Base-by-base conservation (phyloP, 2,797 vertebrate species). In the Poecilia picta region DNA sequence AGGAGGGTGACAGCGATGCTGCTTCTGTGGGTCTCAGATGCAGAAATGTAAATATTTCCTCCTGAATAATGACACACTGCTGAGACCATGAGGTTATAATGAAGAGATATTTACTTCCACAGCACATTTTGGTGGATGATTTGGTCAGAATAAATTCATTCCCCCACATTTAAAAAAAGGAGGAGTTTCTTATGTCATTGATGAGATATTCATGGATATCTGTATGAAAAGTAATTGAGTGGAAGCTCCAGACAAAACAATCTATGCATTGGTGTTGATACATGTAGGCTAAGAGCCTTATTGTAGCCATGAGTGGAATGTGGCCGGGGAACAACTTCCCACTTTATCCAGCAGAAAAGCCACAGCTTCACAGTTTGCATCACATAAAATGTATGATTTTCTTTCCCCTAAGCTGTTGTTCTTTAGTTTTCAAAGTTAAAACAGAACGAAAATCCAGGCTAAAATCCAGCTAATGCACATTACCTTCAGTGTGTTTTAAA, bases 391-490 rank as follows among this genome's bases (percentile, higher is more conserved):
- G 12, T 31, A 59, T 59, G 5, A 31, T 31, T 59, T 13, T 15
- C n/a, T 59, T 5, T 1, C 55, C 28, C n/a, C n/a, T 59, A 31
- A 59, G 12, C 12, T 31, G 55, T 31, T 2, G 4, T 59, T 31
- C 55, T 59, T 31, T 59, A 59, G n/a, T 59, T 59, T 59, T 59
- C 55, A 59, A 59, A 59, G 55, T 15, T 59, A 31, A 59, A 59
- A 12, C 28, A 31, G n/a, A 59, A 55, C 12, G 1, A 59, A 59
- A 59, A 59, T 15, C 25, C 55, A 31, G 5, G 12, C 4, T 59
- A 31, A 5, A 31, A 59, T n/a, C 12, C 12, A 3, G 25, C 25
- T n/a, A n/a, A 55, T 55, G 25, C 53, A 55, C 53, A n/a, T 25
- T 55, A 55, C 53, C 25, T 12, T 55, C 25, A n/a, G 53, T n/a